Percentiles rank a stretch among this genome's conserved stretches.
Conservation (phyloP, 2,888 invertebrate species). For the Sipha maydis region DNA sequence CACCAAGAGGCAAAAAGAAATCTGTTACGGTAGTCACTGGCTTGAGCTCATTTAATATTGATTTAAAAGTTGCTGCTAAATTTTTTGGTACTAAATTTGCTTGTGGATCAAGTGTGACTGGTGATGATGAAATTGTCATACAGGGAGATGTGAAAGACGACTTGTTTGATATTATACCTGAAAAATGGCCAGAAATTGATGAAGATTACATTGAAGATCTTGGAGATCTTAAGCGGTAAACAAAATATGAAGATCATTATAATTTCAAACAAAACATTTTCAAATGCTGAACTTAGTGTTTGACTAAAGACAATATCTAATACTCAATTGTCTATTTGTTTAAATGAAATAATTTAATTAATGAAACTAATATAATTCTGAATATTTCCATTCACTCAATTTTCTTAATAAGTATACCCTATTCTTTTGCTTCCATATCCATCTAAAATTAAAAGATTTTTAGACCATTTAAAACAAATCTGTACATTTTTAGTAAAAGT, state of each 20-base stretch:
- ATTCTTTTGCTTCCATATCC: no score
- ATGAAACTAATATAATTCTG: conserved; percentile 16
- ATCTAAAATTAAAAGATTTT: no score
- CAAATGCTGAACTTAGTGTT: conserved; percentile 1
- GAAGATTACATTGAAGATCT: conserved; percentile 92
- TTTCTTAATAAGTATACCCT: background rate
- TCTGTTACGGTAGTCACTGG: conserved; percentile 97
- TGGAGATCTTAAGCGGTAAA: conserved; percentile 90
- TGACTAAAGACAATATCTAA: conserved; percentile 12
- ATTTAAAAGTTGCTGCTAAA: conserved; percentile 96
- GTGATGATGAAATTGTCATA: conserved; percentile 98
- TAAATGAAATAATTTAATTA: conserved; percentile 3
- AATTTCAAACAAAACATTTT: conserved; percentile 15
- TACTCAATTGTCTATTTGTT: conserved; percentile 34
- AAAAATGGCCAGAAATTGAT: conserved; percentile 98
- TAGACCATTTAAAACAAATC: no score
- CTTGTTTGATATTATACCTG: conserved; percentile 95
- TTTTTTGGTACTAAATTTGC: conserved; percentile 98
- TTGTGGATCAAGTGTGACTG: conserved; percentile 98
- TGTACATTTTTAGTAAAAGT: no score
- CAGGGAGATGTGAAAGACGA: conserved; percentile 99
- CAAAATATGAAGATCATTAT: conserved; percentile 65
- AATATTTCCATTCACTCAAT: conserved; percentile 17
- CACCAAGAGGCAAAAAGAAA: conserved; percentile 98
- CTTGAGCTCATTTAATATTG: conserved; percentile 94